Conservation (phyloP, 2,113 vertebrate species). For the Pipra filicauda region DNA sequence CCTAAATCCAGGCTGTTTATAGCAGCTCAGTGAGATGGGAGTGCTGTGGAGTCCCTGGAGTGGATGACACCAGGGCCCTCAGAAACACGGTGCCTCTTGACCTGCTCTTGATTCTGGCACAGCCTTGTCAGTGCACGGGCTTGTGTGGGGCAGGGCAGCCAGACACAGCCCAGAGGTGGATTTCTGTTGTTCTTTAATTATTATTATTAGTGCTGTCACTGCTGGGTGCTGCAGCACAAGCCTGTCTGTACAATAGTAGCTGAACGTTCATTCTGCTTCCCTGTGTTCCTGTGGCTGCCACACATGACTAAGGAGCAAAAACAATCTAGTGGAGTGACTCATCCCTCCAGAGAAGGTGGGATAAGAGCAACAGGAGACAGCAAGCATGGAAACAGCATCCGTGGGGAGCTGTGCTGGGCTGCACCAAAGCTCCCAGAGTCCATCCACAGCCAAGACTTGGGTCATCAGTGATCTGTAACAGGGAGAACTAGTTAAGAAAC, state of each 20-base stretch:
- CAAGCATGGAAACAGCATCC: neutral
- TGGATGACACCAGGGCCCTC: neutral
- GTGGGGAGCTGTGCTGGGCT: neutral
- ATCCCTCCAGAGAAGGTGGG: conserved; percentile 20
- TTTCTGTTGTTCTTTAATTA: neutral
- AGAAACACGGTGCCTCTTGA: neutral
- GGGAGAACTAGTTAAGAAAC: no score
- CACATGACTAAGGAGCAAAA: conserved; percentile 37
- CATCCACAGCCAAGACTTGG: accelerated
- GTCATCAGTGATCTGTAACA: neutral
- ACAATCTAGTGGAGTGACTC: conserved; percentile 47
- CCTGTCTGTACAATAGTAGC: neutral
- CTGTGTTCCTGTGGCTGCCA: neutral
- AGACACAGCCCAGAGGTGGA: neutral
- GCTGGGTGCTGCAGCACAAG: neutral
- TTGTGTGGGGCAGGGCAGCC: neutral
- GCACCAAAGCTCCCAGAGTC: neutral
- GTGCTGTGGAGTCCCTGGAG: accelerated
- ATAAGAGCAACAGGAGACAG: neutral
- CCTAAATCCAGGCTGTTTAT: neutral
- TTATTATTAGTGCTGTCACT: neutral
- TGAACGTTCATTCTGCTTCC: neutral
- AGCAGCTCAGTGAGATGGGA: neutral
- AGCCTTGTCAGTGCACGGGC: neutral
- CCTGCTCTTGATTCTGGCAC: neutral